Evolutionary conservation across 2,113 vertebrate genomes (phyloP).

Genomic region (Saguinus imperator): DNA sequence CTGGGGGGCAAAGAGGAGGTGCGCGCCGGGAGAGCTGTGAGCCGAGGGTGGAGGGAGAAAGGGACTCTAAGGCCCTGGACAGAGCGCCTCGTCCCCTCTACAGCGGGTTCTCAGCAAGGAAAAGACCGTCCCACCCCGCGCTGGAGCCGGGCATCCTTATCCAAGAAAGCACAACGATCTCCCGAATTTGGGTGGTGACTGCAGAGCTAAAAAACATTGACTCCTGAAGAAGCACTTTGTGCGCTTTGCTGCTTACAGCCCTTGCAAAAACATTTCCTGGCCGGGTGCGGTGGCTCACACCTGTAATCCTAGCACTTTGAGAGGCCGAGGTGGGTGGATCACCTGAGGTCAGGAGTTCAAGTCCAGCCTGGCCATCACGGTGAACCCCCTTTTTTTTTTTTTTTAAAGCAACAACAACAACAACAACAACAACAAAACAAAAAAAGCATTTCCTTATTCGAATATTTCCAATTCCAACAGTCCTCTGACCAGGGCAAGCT

Average conservation of each 20-base stretch:
- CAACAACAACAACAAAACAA: too few species aligned
- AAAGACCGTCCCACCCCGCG: rapidly evolving
- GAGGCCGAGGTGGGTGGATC: too few species aligned
- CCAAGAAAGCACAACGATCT: not conserved
- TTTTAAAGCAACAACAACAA: too few species aligned
- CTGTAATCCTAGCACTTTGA: too few species aligned
- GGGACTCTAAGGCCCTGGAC: rapidly evolving
- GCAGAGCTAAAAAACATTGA: not conserved
- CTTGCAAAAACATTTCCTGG: not conserved
- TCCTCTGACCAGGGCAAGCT: not conserved
- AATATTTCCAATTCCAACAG: not conserved
- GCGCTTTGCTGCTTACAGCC: not conserved
- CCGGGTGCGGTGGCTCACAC: too few species aligned
- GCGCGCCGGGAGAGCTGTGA: not conserved
- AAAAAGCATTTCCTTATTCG: not conserved
- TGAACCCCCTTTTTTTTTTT: too few species aligned
- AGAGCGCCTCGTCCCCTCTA: rapidly evolving
- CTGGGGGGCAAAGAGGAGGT: rapidly evolving
- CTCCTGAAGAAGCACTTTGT: not conserved
- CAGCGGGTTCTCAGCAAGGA: not conserved
- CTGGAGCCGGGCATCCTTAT: not conserved
- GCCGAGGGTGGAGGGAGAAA: too few species aligned
- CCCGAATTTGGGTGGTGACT: not conserved
- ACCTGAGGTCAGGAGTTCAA: too few species aligned
- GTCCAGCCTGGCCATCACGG: too few species aligned